Evolutionary conservation across 1,140 invertebrate genomes (phyloP), one percentile per base, ranked within the genome.

Genomic region (Trichoplusia ni): DNA sequence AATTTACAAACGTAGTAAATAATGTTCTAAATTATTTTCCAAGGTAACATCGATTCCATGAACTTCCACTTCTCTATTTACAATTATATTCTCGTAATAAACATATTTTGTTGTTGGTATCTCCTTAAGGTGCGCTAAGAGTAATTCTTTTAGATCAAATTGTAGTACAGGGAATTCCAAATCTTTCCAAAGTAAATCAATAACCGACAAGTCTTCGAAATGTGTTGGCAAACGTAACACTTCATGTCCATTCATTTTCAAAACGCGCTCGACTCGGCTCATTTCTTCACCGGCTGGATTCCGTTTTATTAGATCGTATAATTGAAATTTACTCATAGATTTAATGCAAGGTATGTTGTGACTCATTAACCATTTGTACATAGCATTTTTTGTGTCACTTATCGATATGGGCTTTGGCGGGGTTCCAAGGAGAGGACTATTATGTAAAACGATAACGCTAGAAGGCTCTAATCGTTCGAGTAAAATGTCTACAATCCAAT

Each of bases 401-500:
- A 61, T 61, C 31, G 73, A 73, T 14, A 83, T 68, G 6, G 27
- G 1, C 11, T 75, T 61, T 1, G 54, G 51, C n/a, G 11, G 7
- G 31, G 40, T 27, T 33, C 63, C 66, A 49, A 74, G 69, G 2
- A 74, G 44, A 25, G 53, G 27, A 62, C 64, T 73, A 27, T 64
- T 69, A 60, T 75, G 65, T 14, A 84, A 65, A 9, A 84, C 64
- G 51, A 84, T 63, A 13, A 77, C 58, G 69, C 76, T 75, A 6
- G 38, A 18, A 7, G 58, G 59, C 51, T 60, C 23, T 1, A 84
- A 44, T 1, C 14, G 40, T 25, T 61, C 47, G 14, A 82, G 8
- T 5, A 82, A 53, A 44, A 82, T 67, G 37, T 82, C 71, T 38
- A 40, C 38, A 14, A 84, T 49, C 79, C 79, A 84, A 54, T 75